A percentile compares a stretch with the other conserved stretches of the same genome.
phyloP scores from a whole-genome alignment of 2,113 vertebrate genomes.

The Acrocephalus arundinaceus region DNA sequence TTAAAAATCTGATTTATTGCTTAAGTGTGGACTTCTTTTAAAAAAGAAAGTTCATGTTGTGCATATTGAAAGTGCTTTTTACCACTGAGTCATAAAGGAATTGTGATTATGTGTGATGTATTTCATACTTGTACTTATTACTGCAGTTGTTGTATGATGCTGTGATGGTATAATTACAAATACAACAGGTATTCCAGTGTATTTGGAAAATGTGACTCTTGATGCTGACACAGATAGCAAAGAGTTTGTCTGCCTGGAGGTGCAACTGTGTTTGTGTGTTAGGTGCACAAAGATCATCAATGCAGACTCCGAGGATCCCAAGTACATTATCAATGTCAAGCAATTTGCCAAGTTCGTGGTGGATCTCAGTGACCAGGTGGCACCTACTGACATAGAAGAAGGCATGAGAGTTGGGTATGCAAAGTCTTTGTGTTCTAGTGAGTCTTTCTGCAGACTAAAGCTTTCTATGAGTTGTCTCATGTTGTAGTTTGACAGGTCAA shows the following conservation, averaged over 20 bases:
- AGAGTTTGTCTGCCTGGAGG: neutral
- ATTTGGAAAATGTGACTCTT: neutral
- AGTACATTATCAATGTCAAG: slow-evolving; percentile 99
- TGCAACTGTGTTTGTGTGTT: neutral
- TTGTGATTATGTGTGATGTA: accelerated
- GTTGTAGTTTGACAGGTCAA: neutral
- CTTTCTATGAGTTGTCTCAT: neutral
- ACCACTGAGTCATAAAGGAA: neutral
- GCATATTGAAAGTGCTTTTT: neutral
- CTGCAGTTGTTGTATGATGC: neutral
- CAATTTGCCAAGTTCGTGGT: slow-evolving; percentile 99
- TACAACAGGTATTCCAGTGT: accelerated
- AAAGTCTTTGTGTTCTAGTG: neutral
- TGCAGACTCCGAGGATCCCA: slow-evolving; percentile 96
- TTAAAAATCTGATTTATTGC: neutral
- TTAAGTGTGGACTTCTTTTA: neutral
- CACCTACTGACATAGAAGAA: slow-evolving; percentile 98
- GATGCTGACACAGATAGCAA: neutral
- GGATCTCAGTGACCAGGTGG: slow-evolving; percentile 97
- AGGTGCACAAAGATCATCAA: slow-evolving; percentile 99
- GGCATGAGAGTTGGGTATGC: slow-evolving; percentile 98
- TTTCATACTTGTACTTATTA: neutral
- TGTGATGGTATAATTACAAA: neutral
- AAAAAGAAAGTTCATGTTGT: neutral
- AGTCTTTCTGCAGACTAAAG: neutral